Conservation (phyloP, 2,113 vertebrate species). For the Anguilla japonica region DNA sequence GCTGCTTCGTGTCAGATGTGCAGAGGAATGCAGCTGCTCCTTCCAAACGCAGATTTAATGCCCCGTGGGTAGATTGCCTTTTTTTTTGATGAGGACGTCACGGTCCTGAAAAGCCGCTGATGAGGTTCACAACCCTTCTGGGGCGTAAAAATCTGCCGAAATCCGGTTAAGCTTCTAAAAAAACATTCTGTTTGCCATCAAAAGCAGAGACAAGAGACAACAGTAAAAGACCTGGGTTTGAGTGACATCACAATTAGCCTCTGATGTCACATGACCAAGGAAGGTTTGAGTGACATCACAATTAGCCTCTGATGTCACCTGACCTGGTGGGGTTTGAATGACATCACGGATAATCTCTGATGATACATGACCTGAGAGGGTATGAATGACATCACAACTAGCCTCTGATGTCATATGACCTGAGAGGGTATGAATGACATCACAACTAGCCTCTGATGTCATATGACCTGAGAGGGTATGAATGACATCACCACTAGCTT, state of each 20-base stretch:
- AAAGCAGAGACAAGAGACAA: not conserved
- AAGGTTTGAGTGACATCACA: not conserved
- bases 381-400: not conserved
- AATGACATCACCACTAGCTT: not conserved
- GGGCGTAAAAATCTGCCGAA: no score
- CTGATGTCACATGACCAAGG: no score
- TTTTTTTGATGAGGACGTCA: no score
- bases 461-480: not conserved
- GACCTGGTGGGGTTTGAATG: not conserved
- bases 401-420: not conserved
- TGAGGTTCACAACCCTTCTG: no score
- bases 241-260: not conserved
- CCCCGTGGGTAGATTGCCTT: no score
- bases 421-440: not conserved
- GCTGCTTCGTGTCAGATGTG: no score
- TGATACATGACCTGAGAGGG: no score
- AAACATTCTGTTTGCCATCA: not conserved
- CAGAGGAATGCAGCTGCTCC: no score
- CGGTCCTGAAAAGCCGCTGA: no score
- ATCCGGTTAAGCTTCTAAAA: not conserved
- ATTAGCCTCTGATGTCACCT: not conserved
- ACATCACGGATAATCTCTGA: no score
- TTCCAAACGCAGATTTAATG: no score
- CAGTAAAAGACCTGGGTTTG: not conserved
- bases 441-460: not conserved